These are phyloP conservation scores for Whitmania pigra DNA, from an alignment of 1,140 invertebrate species.

Conservation along the genomic window DNA sequence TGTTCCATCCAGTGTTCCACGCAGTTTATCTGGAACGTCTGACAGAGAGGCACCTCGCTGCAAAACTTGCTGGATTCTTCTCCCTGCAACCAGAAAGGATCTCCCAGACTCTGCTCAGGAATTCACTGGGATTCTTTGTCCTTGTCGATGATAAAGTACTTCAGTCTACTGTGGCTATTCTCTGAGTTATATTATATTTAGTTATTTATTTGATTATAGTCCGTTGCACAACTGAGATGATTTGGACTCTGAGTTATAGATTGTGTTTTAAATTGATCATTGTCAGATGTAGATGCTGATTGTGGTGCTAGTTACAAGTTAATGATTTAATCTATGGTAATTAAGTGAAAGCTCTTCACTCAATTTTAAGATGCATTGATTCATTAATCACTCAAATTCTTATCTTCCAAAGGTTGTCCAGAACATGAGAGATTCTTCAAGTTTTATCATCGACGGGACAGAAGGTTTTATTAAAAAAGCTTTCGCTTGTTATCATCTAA, in stretches of 20 bases:
- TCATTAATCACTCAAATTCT: background rate
- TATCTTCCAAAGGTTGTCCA: slow-evolving; percentile 11
- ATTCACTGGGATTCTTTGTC: slow-evolving; percentile 8
- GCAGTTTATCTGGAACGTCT: slow-evolving; percentile 13
- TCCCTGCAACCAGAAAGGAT: background rate
- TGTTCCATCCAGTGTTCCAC: slow-evolving; percentile 8
- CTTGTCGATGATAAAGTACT: slow-evolving; percentile 11
- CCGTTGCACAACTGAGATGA: no score
- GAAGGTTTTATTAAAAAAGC: background rate
- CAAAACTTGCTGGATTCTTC: slow-evolving; percentile 11
- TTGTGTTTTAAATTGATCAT: no score
- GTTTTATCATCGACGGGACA: background rate
- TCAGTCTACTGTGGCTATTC: background rate
- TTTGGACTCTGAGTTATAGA: no score
- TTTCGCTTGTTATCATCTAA: background rate
- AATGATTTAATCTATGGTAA: no score
- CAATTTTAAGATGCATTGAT: background rate
- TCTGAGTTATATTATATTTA: no score
- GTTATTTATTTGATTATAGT: no score
- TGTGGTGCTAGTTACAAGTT: no score
- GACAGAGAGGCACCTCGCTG: slow-evolving; percentile 11
- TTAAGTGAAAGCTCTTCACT: no score
- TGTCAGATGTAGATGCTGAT: no score
- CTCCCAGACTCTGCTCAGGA: background rate
- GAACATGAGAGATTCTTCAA: slow-evolving; percentile 16